Conservation (phyloP, 30 jellyfish, hydroid and myxozoan genomes). For the Rhopilema esculentum region DNA sequence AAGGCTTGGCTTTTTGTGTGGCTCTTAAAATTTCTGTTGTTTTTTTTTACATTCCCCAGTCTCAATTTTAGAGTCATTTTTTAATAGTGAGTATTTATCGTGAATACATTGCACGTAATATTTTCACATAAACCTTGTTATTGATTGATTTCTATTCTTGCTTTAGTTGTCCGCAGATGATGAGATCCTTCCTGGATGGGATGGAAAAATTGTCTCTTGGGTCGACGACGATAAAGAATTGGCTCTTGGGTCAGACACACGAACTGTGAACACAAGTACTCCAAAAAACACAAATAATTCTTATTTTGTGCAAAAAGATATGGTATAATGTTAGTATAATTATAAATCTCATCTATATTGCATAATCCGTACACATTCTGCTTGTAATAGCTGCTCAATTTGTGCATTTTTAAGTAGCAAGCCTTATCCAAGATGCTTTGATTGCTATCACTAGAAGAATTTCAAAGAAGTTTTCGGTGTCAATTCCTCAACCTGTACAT, state of each 20-base stretch:
- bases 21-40: too few relatives aligned
- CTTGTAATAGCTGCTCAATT: neutral
- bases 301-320: slow-evolving; percentile 31
- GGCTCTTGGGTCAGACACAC: slow-evolving; percentile 40
- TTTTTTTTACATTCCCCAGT: too few relatives aligned
- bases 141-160: neutral
- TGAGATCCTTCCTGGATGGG: slow-evolving; percentile 90
- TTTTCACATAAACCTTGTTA: too few relatives aligned
- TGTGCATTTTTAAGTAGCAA: neutral
- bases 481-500: too few relatives aligned
- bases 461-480: too few relatives aligned
- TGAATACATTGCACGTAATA: too few relatives aligned
- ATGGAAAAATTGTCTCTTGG: slow-evolving; percentile 91
- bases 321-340: slow-evolving; percentile 33
- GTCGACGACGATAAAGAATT: slow-evolving; percentile 70
- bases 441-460: too few relatives aligned
- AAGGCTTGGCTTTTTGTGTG: too few relatives aligned
- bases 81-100: too few relatives aligned
- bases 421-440: neutral
- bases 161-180: slow-evolving; percentile 67
- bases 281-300: slow-evolving; percentile 11
- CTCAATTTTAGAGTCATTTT: too few relatives aligned
- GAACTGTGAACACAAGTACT: slow-evolving; percentile 28
- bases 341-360: neutral
- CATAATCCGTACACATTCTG: neutral